Evolutionary conservation across 2,113 vertebrate genomes (phyloP), one percentile per base, ranked within the genome.

Genomic region (Notarius lentiginosus): DNA sequence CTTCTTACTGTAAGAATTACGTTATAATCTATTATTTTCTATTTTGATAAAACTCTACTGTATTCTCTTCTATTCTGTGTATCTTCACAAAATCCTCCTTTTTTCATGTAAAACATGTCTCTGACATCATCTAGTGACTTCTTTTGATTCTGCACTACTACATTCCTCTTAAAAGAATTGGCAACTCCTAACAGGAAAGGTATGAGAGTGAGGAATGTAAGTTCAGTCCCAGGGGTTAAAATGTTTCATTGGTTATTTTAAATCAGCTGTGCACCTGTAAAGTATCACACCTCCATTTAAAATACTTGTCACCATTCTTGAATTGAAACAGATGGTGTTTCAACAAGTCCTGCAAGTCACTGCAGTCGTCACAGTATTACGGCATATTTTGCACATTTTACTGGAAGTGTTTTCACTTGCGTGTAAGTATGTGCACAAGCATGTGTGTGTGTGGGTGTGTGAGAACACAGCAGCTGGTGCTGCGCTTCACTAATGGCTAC

Each of bases 391-490:
- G 49, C 24, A n/a, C 41, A 17, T 84, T 84, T 84, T 79, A 75
- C 49, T 81, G 34, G 58, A 70, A 73, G 22, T 70, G 34, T 55
- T 51, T 55, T 34, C 30, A 80, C 49, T 86, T n/a, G 49, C 47
- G 79, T 75, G 51, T 73, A 20, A 22, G 66, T 72, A 30, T 73
- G 79, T 60, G 84, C 34, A 34, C 60, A 15, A 72, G 11, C 82
- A 79, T 47, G 14, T 55, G 20, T 60, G 84, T 49, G 17, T 75
- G 86, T 80, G 84, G 41, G 41, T 41, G 41, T 15, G 79, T 82
- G 60, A 70, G 70, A 58, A 87, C 20, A 61, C 84, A 89, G 86
- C 70, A 85, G 86, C 83, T 83, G 63, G 58, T 47, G 72, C 83
- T 77, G 61, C 83, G 77, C 86, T 72, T 85, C 81, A 24, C 88